phyloP scores from a whole-genome alignment of 2,888 invertebrate species.

The Spisula solida region DNA sequence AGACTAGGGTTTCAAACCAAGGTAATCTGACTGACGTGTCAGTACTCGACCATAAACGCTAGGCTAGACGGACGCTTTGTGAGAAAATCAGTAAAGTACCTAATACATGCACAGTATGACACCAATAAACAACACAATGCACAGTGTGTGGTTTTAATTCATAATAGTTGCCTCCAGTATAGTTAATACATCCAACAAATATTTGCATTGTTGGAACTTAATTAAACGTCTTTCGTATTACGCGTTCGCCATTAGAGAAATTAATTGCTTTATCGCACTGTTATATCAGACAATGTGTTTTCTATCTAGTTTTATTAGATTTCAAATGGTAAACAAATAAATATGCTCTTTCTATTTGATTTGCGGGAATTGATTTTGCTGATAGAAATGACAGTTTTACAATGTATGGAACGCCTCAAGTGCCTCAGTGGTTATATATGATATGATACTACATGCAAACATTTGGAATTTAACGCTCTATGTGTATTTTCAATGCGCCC shows the following conservation, averaged over 20 bases:
- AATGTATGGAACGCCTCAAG: not conserved
- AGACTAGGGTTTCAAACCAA: no score
- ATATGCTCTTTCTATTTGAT: slow-evolving; percentile 4
- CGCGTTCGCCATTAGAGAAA: not conserved
- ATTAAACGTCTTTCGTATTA: slow-evolving; percentile 8
- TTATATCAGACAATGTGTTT: not conserved
- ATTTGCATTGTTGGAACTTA: not conserved
- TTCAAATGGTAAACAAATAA: slow-evolving; percentile 20
- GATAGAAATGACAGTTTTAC: not conserved
- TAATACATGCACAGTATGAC: no score
- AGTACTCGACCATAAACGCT: no score
- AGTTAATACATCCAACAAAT: not conserved
- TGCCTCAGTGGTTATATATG: not conserved
- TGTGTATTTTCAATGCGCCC: not conserved
- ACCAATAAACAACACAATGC: no score
- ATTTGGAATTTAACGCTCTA: not conserved
- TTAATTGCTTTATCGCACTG: not conserved
- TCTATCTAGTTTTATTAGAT: slow-evolving; percentile 6
- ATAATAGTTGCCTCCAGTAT: no score
- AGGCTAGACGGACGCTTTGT: no score
- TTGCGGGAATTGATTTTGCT: not conserved
- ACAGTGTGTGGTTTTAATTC: no score
- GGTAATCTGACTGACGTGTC: no score
- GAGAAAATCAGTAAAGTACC: no score
- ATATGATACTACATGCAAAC: not conserved